phyloP scores from a whole-genome alignment of 2,888 invertebrate genomes.

The Xestia rhomboidea region DNA sequence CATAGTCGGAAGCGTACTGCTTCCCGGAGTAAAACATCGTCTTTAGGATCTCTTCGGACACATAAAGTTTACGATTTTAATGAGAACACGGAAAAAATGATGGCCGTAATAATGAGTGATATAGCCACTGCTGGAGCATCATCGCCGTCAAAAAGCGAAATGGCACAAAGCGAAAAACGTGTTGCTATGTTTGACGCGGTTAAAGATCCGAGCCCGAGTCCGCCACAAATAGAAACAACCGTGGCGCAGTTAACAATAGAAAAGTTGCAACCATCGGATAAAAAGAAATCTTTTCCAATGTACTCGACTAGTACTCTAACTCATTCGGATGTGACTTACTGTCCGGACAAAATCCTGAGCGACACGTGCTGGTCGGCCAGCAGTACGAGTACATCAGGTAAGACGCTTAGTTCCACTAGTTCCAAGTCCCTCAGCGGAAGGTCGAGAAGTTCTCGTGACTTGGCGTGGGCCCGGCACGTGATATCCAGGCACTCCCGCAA shows the following conservation, averaged over 20 bases:
- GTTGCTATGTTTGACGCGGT: constrained; percentile 35
- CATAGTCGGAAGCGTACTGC: constrained; percentile 52
- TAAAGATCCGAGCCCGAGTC: constrained; percentile 72
- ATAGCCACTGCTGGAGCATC: constrained; percentile 64
- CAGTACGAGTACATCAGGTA: constrained; percentile 72
- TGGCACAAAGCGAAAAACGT: constrained; percentile 47
- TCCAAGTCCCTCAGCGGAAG: constrained; percentile 75
- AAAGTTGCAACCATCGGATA: constrained; percentile 54
- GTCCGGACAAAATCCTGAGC: constrained; percentile 68
- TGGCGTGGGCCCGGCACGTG: constrained; percentile 82
- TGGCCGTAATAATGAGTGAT: constrained; percentile 81
- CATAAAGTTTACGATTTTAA: constrained; percentile 85
- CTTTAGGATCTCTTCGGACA: constrained; percentile 74
- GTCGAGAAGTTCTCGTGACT: constrained; percentile 75
- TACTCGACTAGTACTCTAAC: constrained; percentile 78
- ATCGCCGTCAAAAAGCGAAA: constrained; percentile 63
- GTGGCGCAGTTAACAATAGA: constrained; percentile 80
- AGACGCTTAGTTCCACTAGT: constrained; percentile 74
- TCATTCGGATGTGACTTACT: constrained; percentile 73
- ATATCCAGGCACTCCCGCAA: constrained; percentile 69
- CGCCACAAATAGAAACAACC: constrained; percentile 82
- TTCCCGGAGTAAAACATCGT: constrained; percentile 73
- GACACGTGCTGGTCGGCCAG: constrained; percentile 76
- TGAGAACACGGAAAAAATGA: constrained; percentile 82
- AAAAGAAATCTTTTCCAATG: constrained; percentile 62